Base-by-base conservation (phyloP, 2,113 vertebrate species). In the Colistium nudipinnis region DNA sequence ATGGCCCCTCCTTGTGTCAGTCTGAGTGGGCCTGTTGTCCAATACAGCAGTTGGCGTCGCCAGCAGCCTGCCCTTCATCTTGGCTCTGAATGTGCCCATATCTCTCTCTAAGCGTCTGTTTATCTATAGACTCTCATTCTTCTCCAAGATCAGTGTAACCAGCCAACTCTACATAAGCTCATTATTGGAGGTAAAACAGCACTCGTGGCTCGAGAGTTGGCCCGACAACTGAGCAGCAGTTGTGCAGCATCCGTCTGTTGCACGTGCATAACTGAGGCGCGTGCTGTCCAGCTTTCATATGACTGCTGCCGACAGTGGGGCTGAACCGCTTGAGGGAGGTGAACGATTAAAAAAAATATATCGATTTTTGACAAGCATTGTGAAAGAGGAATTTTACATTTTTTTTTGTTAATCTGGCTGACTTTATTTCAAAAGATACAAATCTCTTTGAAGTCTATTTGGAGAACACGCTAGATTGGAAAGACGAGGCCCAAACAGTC, bases 91-190 rank as follows among this genome's bases (percentile, higher is more conserved):
- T 49, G 38, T 48, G 69, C 64, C 59, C 65, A 55, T 68, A 74
- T 78, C 75, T 66, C 39, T 74, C 73, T 82, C 48, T 49, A 69
- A 66, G 57, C 7, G 70, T 79, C 69, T 82, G 74, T 83, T 86
- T 81, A 74, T 89, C 84, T 74, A 71, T 71, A 74, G 69, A 77
- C 70, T 76, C 64, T 77, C 63, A 78, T 74, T 80, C 66, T 76
- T 78, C 54, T 71, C 81, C 79, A 67, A 49, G 54, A 54, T 12
- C 16, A 62, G 71, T 68, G 55, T 35, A 73, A 66, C 31, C 65
- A 67, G 85, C 88, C 85, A 88, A 87, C 80, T 78, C 78, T 74
- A 80, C 72, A 87, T 80, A 83, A 83, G 83, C 86, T 89, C 76
- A 74, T 88, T 86, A 81, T 85, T 80, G 80, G 74, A 85, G 75